Evolutionary conservation across 2,113 vertebrate species (phyloP).

Genomic region (Lipophrys pholis): DNA sequence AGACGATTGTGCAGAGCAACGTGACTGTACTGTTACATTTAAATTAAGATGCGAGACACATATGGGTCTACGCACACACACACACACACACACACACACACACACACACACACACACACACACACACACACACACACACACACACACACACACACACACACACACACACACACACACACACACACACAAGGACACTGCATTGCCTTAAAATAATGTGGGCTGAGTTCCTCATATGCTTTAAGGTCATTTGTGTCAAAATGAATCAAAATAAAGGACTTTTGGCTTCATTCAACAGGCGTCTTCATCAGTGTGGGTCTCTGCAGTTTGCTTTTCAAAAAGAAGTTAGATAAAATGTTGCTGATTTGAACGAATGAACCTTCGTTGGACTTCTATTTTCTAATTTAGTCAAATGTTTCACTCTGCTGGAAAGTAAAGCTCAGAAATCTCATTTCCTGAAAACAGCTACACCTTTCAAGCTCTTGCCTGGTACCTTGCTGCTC

Average conservation of each 20-base stretch:
- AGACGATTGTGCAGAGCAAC: too few species aligned
- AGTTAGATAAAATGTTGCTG: not conserved
- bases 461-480: too few species aligned
- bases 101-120: too few species aligned
- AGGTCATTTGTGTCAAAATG: constrained; percentile 21
- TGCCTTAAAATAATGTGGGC: too few species aligned
- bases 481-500: too few species aligned
- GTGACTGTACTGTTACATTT: too few species aligned
- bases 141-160: too few species aligned
- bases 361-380: not conserved
- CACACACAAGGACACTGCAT: constrained; percentile 13
- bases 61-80: too few species aligned
- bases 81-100: too few species aligned
- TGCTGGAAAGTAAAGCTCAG: constrained; percentile 8
- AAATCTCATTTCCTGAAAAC: too few species aligned
- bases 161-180: not conserved
- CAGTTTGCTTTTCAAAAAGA: constrained; percentile 15
- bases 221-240: constrained; percentile 21
- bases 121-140: too few species aligned
- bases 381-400: not conserved
- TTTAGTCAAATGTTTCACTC: constrained; percentile 27
- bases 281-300: not conserved
- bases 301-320: not conserved
- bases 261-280: constrained; percentile 1
- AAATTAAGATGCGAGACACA: too few species aligned